Conservation (phyloP, 1,140 invertebrate genomes). For the Ceratoteleas bidentatus region DNA sequence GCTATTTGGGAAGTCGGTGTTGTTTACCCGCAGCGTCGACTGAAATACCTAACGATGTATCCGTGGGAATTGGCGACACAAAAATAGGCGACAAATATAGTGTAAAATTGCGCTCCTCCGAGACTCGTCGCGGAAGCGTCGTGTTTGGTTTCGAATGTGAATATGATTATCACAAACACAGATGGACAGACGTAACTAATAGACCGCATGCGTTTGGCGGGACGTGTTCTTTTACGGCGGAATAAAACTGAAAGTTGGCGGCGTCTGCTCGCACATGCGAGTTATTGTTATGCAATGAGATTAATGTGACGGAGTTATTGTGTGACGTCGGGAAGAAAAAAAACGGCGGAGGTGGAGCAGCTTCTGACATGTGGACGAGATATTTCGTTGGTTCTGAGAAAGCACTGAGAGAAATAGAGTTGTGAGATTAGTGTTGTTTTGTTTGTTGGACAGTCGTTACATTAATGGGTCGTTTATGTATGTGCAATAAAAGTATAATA, state of each 20-base stretch:
- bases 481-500: no score
- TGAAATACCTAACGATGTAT: constrained; percentile 10
- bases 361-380: no score
- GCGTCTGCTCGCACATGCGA: not conserved
- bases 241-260: constrained; percentile 2
- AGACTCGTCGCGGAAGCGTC: no score
- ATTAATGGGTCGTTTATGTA: no score
- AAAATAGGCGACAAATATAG: constrained; percentile 26
- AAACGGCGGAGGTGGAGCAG: no score
- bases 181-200: constrained; percentile 21
- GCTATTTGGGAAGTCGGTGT: constrained; percentile 30
- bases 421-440: no score
- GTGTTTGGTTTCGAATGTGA: not conserved
- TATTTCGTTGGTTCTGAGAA: no score
- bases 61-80: constrained; percentile 14
- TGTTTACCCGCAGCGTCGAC: constrained; percentile 3
- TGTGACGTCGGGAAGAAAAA: no score
- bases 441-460: no score
- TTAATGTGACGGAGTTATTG: no score
- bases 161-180: constrained; percentile 18
- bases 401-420: no score
- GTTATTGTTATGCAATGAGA: constrained; percentile 1
- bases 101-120: not conserved
- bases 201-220: constrained; percentile 9
- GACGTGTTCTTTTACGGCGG: not conserved